Conservation (phyloP, 2,113 vertebrate species). For the Esox niger region DNA sequence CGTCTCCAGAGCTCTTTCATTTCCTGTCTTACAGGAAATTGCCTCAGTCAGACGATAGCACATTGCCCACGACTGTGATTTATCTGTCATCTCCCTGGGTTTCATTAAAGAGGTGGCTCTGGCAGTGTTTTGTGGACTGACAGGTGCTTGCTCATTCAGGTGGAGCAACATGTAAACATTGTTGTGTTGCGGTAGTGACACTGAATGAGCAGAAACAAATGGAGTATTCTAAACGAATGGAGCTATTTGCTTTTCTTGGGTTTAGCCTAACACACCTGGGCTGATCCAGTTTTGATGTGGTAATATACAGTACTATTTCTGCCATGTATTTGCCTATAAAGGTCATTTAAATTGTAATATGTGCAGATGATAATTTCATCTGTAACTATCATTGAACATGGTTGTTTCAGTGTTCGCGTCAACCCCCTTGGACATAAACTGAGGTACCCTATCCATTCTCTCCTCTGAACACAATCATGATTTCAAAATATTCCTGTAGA, state of each 20-base stretch:
- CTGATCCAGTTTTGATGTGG: background rate
- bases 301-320: background rate
- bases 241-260: no score
- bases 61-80: conserved; percentile 44
- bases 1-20: conserved; percentile 81
- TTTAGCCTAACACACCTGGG: background rate
- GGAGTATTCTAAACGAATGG: no score
- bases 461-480: no score
- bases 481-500: no score
- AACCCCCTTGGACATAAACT: no score
- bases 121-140: conserved; percentile 22
- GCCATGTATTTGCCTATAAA: background rate
- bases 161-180: conserved; percentile 11
- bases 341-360: background rate
- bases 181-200: no score
- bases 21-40: conserved; percentile 94
- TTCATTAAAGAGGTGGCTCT: conserved; percentile 40
- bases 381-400: background rate
- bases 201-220: background rate
- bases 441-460: no score
- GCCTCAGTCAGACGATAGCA: conserved; percentile 65
- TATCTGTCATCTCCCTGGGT: conserved; percentile 46
- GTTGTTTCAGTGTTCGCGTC: background rate
- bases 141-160: conserved; percentile 25
- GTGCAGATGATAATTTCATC: background rate